phyloP scores from a whole-genome alignment of 2,888 invertebrate species.

The Brenthis hecate region DNA sequence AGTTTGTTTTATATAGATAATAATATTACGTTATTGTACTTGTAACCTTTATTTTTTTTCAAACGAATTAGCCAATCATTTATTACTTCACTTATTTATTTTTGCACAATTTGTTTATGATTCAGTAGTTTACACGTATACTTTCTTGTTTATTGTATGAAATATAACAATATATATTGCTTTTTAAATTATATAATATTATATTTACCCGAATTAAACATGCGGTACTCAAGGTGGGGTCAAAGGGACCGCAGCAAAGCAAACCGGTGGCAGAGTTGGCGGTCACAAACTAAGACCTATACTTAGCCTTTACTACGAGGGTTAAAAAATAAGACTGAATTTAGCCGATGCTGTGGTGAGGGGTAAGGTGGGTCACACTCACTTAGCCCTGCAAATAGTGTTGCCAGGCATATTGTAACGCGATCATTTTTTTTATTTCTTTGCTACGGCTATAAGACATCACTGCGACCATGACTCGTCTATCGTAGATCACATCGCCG shows the following conservation, averaged over 20 bases:
- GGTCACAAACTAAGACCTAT: constrained; percentile 42
- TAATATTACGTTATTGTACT: background rate
- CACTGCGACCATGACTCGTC: too few species aligned
- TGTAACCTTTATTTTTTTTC: background rate
- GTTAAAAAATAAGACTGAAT: constrained; percentile 33
- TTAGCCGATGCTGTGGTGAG: constrained; percentile 31
- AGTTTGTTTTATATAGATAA: too few species aligned
- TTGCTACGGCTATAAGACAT: too few species aligned
- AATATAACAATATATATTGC: constrained; percentile 17
- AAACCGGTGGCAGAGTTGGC: constrained; percentile 44
- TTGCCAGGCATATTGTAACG: constrained; percentile 1
- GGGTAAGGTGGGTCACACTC: constrained; percentile 40
- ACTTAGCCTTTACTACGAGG: constrained; percentile 36
- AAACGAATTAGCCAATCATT: background rate
- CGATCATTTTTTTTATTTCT: background rate
- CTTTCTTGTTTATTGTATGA: constrained; percentile 1
- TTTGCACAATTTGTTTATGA: constrained; percentile 5
- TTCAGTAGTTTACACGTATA: background rate
- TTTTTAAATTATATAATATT: constrained; percentile 29
- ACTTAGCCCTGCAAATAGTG: constrained; percentile 32
- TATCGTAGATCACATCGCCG: too few species aligned
- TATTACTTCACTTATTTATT: background rate
- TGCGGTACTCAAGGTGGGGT: constrained; percentile 44
- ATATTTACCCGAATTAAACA: constrained; percentile 27
- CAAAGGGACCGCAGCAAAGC: constrained; percentile 44